Base-by-base conservation (phyloP, 23 tunicate species). In the Trididemnum miniatum region DNA sequence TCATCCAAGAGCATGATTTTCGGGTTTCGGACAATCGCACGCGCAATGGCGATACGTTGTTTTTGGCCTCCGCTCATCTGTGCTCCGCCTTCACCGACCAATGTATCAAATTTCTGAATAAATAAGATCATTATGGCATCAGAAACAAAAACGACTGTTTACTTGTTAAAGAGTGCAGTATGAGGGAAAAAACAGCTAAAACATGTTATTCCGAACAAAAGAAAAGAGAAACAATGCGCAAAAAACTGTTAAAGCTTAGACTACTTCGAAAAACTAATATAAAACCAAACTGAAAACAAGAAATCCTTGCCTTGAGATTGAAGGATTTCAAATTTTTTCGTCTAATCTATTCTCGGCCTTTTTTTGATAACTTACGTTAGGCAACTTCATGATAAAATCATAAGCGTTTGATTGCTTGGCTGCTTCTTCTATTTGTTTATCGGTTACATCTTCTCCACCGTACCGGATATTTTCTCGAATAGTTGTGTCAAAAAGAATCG, bases 11-110 rank as follows among this genome's bases (percentile, higher is more conserved):
- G 81, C 82, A 89, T 71, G 32, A 89, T 85, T 40, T 79, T 84
- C 24, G 95, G 95, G 44, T 89, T 80, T 12, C 95, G 85, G 0
- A 89, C 90, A 38, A 89, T 85, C 38, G 95, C 95, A 34, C 95
- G 84, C 23, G 95, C 95, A 18, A 89, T 89, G 1, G 95, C 95
- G 38, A 89, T 89, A 25, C 95, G 35, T 37, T 89, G 95, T 60
- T 89, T 89, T 36, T 89, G 95, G 29, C 95, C 95, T 29, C 95
- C 95, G 27, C 85, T 83, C 89, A 92, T 88, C 65, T 88, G 91
- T 1, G 97, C 97, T 1, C 97, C 97, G 5, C 97, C 97, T 83
- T 92, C 97, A 33, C 97, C 97, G 27, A 92, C 97, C 82, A 78
- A 71, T 0, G 97, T 92, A 20, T 92, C 94, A 50, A 90, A 90